phyloP scores from a whole-genome alignment of 2,888 invertebrate genomes.

The Cataglyphis rosenhaueri region DNA sequence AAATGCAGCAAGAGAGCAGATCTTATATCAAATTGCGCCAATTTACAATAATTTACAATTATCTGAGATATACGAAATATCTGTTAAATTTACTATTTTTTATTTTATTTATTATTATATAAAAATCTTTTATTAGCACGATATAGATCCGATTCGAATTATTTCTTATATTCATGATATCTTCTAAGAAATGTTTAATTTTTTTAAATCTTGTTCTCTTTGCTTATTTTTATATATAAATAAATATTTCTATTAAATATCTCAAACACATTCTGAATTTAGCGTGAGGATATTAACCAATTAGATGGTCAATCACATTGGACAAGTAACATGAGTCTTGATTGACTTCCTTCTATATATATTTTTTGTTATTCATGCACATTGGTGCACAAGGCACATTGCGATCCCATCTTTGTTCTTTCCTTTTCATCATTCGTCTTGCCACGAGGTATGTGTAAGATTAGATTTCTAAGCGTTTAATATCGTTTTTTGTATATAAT shows the following conservation, averaged over 20 bases:
- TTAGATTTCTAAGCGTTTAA: not conserved
- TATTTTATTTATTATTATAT: too few species aligned
- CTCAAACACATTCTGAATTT: not conserved
- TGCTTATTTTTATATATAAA: not conserved
- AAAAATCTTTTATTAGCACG: too few species aligned
- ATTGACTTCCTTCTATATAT: not conserved
- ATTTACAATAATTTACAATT: too few species aligned
- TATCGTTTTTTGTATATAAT: not conserved
- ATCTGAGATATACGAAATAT: too few species aligned
- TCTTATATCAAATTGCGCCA: too few species aligned
- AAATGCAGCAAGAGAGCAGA: not conserved
- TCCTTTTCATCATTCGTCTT: slow-evolving; percentile 2
- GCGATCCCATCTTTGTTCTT: not conserved
- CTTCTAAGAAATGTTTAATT: too few species aligned
- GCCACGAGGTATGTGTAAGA: not conserved
- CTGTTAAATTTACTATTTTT: too few species aligned
- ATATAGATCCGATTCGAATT: too few species aligned
- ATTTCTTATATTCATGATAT: too few species aligned
- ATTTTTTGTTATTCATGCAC: not conserved
- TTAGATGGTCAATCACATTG: not conserved
- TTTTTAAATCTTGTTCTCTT: too few species aligned
- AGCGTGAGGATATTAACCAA: not conserved
- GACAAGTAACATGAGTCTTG: not conserved
- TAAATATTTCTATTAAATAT: not conserved
- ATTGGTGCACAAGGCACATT: not conserved